Evolutionary conservation across 2,888 invertebrate species (phyloP).

Genomic region (Altica lythri): DNA sequence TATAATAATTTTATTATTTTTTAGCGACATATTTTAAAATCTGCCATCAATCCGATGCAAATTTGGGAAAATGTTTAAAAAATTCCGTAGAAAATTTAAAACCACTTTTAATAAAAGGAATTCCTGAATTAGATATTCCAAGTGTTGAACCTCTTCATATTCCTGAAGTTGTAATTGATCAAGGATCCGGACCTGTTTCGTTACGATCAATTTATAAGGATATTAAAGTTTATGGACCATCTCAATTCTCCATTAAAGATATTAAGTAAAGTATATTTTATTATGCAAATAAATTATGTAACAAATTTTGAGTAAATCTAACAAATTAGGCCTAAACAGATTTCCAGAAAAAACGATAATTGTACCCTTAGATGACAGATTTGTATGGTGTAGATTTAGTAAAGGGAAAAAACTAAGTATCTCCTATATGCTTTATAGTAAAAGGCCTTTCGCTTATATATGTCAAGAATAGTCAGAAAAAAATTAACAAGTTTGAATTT

Average conservation of each 20-base stretch:
- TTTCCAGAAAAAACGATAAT: too few species aligned
- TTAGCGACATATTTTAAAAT: constrained; percentile 69
- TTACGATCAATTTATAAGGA: constrained; percentile 65
- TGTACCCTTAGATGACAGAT: too few species aligned
- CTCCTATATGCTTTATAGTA: too few species aligned
- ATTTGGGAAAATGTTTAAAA: constrained; percentile 67
- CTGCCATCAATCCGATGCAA: constrained; percentile 68
- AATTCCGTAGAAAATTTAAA: constrained; percentile 66
- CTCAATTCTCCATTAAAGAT: constrained; percentile 64
- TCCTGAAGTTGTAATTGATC: constrained; percentile 66
- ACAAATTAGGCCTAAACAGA: too few species aligned
- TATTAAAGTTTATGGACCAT: constrained; percentile 66
- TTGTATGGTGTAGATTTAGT: too few species aligned
- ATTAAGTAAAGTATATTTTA: constrained; percentile 61
- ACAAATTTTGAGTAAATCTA: neutral
- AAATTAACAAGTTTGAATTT: too few species aligned
- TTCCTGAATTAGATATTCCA: constrained; percentile 67
- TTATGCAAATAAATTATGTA: neutral
- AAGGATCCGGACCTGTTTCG: constrained; percentile 65
- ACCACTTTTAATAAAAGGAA: constrained; percentile 64
- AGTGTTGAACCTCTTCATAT: constrained; percentile 68
- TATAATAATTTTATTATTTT: constrained; percentile 34
- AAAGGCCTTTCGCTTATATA: too few species aligned
- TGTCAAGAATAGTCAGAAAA: too few species aligned
- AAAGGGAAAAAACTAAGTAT: too few species aligned